phyloP scores from a whole-genome alignment of 1,140 invertebrate genomes.

The Orius insidiosus region DNA sequence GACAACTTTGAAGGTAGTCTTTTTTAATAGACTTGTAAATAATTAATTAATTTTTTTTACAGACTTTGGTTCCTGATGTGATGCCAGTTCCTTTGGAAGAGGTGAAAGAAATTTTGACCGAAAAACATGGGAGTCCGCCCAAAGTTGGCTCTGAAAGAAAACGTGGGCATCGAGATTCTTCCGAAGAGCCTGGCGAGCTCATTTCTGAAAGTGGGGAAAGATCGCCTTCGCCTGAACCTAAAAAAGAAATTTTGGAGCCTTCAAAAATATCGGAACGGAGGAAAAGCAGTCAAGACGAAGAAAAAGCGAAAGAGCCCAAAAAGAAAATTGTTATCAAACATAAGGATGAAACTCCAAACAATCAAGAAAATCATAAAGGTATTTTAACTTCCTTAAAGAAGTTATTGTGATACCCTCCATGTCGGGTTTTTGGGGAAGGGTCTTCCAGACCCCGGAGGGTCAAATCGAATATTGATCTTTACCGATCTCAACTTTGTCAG shows the following conservation, averaged over 20 bases:
- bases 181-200: conserved; percentile 19
- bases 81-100: conserved; percentile 32
- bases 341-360: background rate
- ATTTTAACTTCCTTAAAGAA: no score
- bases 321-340: conserved; percentile 8
- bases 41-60: conserved; percentile 14
- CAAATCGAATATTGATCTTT: no score
- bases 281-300: conserved; percentile 5
- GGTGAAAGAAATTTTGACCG: conserved; percentile 18
- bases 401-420: no score
- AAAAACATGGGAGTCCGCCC: conserved; percentile 20
- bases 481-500: no score
- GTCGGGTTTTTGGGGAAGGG: no score
- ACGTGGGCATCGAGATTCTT: conserved; percentile 24
- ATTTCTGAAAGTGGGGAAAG: conserved; percentile 10
- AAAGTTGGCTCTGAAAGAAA: conserved; percentile 17
- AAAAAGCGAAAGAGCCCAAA: conserved; percentile 23
- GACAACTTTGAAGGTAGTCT: conserved; percentile 31
- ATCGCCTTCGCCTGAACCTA: conserved; percentile 17
- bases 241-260: conserved; percentile 21
- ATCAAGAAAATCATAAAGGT: conserved; percentile 28
- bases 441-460: no score
- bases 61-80: conserved; percentile 36
- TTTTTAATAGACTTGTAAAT: background rate
- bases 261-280: conserved; percentile 21